Evolutionary conservation across 1,140 invertebrate genomes (phyloP).

Genomic region (Philopotamus ludificatus): DNA sequence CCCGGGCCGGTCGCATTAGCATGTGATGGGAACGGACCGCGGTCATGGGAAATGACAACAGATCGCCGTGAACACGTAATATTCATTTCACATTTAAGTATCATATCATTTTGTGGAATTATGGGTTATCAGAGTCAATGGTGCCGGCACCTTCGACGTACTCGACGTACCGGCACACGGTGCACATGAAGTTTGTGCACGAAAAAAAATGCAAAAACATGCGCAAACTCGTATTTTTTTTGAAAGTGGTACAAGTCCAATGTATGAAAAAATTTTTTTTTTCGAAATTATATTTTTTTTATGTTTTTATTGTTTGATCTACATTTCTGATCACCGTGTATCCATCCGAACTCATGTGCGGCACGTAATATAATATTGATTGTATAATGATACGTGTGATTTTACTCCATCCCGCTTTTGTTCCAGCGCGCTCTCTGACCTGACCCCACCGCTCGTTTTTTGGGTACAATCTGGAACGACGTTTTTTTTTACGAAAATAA

Average conservation of each 20-base stretch:
- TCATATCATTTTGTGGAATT: constrained; percentile 42
- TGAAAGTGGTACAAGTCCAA: too few relatives aligned
- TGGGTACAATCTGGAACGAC: constrained; percentile 38
- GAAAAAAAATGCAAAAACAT: too few relatives aligned
- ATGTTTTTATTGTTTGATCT: too few relatives aligned
- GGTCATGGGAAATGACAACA: constrained; percentile 41
- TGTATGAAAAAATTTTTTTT: too few relatives aligned
- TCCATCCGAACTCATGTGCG: neutral
- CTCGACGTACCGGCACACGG: constrained; percentile 9
- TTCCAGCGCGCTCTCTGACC: constrained; percentile 32
- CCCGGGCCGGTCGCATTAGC: neutral
- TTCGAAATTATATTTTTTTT: too few relatives aligned
- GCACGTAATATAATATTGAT: constrained; percentile 41
- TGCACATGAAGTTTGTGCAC: neutral
- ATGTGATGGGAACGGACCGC: constrained; percentile 28
- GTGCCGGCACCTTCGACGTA: constrained; percentile 2
- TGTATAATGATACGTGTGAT: constrained; percentile 36
- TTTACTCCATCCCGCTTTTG: constrained; percentile 27
- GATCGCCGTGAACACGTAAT: constrained; percentile 39
- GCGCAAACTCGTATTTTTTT: too few relatives aligned
- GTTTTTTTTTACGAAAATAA: constrained; percentile 35
- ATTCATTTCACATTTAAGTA: constrained; percentile 42
- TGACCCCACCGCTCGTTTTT: constrained; percentile 31
- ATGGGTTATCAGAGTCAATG: constrained; percentile 35
- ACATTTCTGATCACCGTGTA: constrained; percentile 9